A percentile compares a stretch with the other conserved stretches of the same genome.
These are phyloP conservation scores for Cephalopachus bancanus DNA, from an alignment of 2,797 vertebrate species.

Conservation along the genomic window DNA sequence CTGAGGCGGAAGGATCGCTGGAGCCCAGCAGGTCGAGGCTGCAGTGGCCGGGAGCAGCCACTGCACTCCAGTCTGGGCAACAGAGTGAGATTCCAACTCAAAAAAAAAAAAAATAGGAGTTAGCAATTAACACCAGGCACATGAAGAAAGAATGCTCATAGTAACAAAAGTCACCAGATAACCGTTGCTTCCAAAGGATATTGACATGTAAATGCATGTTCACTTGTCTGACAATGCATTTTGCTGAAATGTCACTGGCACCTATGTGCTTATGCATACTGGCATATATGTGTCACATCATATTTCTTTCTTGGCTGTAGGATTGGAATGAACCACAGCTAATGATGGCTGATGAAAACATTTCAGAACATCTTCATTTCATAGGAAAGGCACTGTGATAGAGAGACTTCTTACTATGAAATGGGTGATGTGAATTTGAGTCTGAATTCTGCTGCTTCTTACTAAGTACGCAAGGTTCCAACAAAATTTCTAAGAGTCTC, in stretches of 20 bases:
- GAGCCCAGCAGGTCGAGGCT: too few species aligned
- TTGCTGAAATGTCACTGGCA: not conserved
- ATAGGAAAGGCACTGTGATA: not conserved
- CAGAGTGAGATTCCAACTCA: too few species aligned
- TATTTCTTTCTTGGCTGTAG: not conserved
- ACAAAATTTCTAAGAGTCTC: slow-evolving; percentile 7
- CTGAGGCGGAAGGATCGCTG: too few species aligned
- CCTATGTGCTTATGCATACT: not conserved
- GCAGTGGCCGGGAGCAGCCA: too few species aligned
- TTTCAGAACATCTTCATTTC: slow-evolving; percentile 46
- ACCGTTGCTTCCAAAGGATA: not conserved
- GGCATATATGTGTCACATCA: not conserved
- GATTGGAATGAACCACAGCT: not conserved
- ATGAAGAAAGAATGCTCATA: slow-evolving; percentile 37
- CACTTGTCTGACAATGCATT: not conserved
- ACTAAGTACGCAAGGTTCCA: not conserved
- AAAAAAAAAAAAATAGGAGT: not conserved
- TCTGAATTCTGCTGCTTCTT: slow-evolving; percentile 20
- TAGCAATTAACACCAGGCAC: not conserved
- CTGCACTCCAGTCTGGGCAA: too few species aligned
- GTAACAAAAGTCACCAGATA: slow-evolving; percentile 3
- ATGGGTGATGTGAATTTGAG: not conserved
- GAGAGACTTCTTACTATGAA: not conserved
- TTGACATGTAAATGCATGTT: not conserved
- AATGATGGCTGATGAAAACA: not conserved